Percentiles rank a stretch among this genome's conserved stretches.
Evolutionary conservation across 1,140 invertebrate species (phyloP).

Genomic region (Maconellicoccus hirsutus): DNA sequence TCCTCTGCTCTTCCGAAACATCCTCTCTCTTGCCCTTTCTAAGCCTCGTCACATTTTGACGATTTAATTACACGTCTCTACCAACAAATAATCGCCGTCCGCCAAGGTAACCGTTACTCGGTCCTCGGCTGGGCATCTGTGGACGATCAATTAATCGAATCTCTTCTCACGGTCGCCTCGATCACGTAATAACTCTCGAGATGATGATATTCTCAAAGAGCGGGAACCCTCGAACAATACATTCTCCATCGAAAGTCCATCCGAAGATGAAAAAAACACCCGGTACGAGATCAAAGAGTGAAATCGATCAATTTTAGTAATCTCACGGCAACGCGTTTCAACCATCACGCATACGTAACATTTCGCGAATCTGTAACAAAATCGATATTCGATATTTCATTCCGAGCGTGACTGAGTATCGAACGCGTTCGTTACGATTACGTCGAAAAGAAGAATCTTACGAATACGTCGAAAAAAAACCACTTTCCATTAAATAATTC

Average conservation of each 20-base stretch:
- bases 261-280: too few species aligned
- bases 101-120: too few species aligned
- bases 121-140: too few species aligned
- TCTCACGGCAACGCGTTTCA: not conserved
- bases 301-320: constrained; percentile 5
- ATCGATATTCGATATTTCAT: constrained; percentile 5
- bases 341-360: not conserved
- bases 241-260: too few species aligned
- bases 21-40: too few species aligned
- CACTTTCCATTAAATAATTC: constrained; percentile 9
- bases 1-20: too few species aligned
- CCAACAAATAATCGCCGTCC: too few species aligned
- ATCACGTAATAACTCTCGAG: not conserved
- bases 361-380: not conserved
- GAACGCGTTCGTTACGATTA: not conserved
- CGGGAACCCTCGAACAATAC: too few species aligned
- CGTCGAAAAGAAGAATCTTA: not conserved
- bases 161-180: not conserved
- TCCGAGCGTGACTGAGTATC: not conserved
- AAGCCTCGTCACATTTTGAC: too few species aligned
- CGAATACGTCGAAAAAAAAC: not conserved
- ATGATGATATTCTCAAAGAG: too few species aligned
- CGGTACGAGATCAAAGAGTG: not conserved
- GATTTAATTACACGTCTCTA: too few species aligned
- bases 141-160: not conserved